Base-by-base conservation (phyloP, 2,797 vertebrate species). In the Eleutherodactylus coqui region DNA sequence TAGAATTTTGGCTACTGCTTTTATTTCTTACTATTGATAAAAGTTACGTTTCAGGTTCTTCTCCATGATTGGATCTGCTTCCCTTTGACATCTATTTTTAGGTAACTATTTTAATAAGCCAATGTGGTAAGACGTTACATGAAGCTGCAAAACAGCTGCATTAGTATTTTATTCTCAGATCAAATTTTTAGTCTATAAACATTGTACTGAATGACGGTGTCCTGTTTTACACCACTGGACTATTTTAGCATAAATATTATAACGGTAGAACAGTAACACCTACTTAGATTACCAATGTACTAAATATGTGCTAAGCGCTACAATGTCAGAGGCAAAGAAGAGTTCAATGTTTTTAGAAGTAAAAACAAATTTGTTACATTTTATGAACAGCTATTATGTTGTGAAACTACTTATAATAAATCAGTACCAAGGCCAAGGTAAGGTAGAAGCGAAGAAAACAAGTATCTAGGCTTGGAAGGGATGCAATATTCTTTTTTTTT, bases 31-130 rank as follows among this genome's bases (percentile, higher is more conserved):
- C n/a, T n/a, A n/a, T n/a, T n/a, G n/a, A n/a, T n/a, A n/a, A n/a
- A n/a, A n/a, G n/a, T n/a, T n/a, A n/a, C n/a, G n/a, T n/a, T n/a
- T n/a, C n/a, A n/a, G n/a, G n/a, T n/a, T n/a, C n/a, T n/a, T n/a
- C n/a, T n/a, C n/a, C n/a, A n/a, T n/a, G n/a, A n/a, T n/a, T n/a
- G n/a, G n/a, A n/a, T n/a, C 81, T 45, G 38, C n/a, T 72, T 82
- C 55, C n/a, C 32, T 41, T 73, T 75, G n/a, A 29, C 81, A 60
- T 73, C 69, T 83, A 75, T 43, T 83, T 72, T 58, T 82, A 83
- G 53, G 27, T 43, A 83, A 83, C 73, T 83, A 73, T 41, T 43
- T 73, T 10, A 82, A 67, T 47, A 81, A 34, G 60, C 34, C 32
- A 81, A 73, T 38, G 24, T 82, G 47, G 17, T 41, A 69, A 19